These are phyloP conservation scores for Drosophila borealis DNA, from an alignment of 2,888 invertebrate species.

Conservation along the genomic window DNA sequence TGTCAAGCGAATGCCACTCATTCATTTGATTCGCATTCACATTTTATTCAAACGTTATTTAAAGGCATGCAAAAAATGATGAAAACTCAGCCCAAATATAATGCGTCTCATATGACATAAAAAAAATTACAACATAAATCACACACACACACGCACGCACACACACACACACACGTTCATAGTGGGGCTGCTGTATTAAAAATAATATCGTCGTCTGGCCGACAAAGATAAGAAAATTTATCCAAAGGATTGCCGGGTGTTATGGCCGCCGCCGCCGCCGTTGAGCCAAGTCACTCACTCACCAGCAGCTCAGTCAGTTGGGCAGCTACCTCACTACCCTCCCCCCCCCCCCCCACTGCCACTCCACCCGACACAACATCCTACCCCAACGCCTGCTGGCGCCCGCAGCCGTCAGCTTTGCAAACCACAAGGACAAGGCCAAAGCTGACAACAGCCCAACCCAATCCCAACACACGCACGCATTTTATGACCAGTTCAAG, in stretches of 20 bases:
- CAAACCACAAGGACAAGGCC: slow-evolving; percentile 69
- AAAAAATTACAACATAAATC: slow-evolving; percentile 78
- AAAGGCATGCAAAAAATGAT: slow-evolving; percentile 44
- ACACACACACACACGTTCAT: slow-evolving; percentile 28
- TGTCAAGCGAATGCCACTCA: slow-evolving; percentile 16
- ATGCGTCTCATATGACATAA: slow-evolving; percentile 60
- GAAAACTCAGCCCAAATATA: slow-evolving; percentile 51
- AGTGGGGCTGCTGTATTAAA: slow-evolving; percentile 74
- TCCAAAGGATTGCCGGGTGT: slow-evolving; percentile 82
- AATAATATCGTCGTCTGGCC: slow-evolving; percentile 85
- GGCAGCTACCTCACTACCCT: slow-evolving; percentile 10
- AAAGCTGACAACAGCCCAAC: slow-evolving; percentile 20
- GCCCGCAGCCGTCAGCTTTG: slow-evolving; percentile 13
- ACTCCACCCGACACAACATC: too few relatives aligned
- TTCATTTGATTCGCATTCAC: slow-evolving; percentile 22
- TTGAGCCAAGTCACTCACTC: slow-evolving; percentile 52
- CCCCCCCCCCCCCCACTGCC: background rate
- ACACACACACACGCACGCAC: slow-evolving; percentile 39
- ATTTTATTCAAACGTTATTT: slow-evolving; percentile 17
- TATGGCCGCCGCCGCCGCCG: slow-evolving; percentile 71
- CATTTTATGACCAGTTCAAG: slow-evolving; percentile 74
- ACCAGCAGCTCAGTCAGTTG: slow-evolving; percentile 21
- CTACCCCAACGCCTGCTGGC: background rate
- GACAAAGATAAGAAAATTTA: slow-evolving; percentile 85
- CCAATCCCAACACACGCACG: slow-evolving; percentile 15